Evolutionary conservation across 2,797 vertebrate species (phyloP).

Genomic region (Rousettus madagascariensis): DNA sequence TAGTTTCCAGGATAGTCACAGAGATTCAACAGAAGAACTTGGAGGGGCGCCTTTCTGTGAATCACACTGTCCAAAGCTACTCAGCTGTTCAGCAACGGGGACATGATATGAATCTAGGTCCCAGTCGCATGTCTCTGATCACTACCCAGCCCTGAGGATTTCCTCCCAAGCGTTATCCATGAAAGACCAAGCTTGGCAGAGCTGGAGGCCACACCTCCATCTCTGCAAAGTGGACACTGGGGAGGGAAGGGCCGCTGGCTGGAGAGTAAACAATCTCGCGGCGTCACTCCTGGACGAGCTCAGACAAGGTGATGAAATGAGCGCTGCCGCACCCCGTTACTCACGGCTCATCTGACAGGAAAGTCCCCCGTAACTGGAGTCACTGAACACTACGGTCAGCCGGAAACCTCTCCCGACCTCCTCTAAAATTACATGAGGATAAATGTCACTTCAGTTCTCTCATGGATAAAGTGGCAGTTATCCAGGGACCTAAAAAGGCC

Average conservation of each 20-base stretch:
- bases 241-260: not conserved
- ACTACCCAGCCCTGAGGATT: not conserved
- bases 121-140: not conserved
- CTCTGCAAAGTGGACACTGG: not conserved
- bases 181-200: not conserved
- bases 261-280: not conserved
- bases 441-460: conserved; percentile 42
- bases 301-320: not conserved
- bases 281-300: not conserved
- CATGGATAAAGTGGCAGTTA: conserved; percentile 41
- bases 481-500: conserved; percentile 48
- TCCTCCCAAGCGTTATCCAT: not conserved
- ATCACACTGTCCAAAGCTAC: not conserved
- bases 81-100: not conserved
- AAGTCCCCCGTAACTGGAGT: conserved; percentile 1
- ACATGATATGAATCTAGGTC: not conserved
- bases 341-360: not conserved
- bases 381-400: conserved; percentile 4
- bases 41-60: not conserved
- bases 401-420: conserved; percentile 19
- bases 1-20: not conserved
- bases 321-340: not conserved
- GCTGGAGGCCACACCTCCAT: not conserved
- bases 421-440: conserved; percentile 29
- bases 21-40: not conserved